These are phyloP conservation scores for Himalopsyche japonica DNA, from an alignment of 2,888 invertebrate species.

Conservation along the genomic window DNA sequence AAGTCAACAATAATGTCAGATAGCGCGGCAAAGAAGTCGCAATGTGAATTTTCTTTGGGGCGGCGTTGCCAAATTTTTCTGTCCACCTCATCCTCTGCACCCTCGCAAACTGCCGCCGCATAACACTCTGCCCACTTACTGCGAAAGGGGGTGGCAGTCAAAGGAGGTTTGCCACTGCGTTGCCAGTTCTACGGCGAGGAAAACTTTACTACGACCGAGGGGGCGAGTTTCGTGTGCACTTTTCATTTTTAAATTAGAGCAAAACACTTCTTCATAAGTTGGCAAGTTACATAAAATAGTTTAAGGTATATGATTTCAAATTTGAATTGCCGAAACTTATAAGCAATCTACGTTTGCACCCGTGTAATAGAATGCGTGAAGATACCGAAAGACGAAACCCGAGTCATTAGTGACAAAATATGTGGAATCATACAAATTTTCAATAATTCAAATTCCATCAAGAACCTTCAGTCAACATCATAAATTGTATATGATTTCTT, in stretches of 20 bases:
- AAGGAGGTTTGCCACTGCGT: neutral
- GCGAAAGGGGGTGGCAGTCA: neutral
- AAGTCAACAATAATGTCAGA: neutral
- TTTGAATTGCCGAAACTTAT: no score
- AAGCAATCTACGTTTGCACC: no score
- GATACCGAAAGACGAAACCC: no score
- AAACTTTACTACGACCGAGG: neutral
- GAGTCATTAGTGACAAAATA: no score
- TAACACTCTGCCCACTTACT: neutral
- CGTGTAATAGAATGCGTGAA: no score
- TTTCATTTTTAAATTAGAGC: neutral
- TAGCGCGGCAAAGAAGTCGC: neutral
- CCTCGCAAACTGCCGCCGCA: neutral
- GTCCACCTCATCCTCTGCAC: neutral
- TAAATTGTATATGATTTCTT: no score
- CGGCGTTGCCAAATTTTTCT: constrained; percentile 1
- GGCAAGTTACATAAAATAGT: neutral
- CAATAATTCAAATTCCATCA: no score
- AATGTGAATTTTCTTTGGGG: neutral
- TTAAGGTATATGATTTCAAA: no score
- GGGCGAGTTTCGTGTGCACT: neutral
- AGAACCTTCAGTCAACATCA: no score
- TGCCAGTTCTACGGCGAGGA: neutral
- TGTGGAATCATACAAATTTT: no score
- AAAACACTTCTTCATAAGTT: neutral